Evolutionary conservation across 2,797 vertebrate genomes (phyloP), one percentile per base, ranked within the genome.

Genomic region (Rallus crepitans): DNA sequence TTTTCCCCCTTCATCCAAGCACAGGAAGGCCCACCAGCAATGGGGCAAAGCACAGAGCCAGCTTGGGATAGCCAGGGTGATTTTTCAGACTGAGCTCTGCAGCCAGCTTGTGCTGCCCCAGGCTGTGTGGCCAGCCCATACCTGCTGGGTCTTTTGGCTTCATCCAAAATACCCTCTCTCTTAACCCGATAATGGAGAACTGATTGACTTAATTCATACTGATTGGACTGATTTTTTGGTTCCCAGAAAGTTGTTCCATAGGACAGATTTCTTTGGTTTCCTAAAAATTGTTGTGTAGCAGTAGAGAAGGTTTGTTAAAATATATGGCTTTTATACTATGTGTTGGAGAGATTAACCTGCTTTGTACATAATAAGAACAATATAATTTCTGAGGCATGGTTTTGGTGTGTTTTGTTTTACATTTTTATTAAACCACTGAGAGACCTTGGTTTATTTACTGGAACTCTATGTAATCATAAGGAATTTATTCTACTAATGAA

Each of bases 111-210:
- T 0, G 1, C 33, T 78, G 45, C 18, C 21, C 27, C 40, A 39
- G 24, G 27, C 53, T 35, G 28, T 2, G 0, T 13, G 12, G 25
- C 77, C 25, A 14, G 6, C 55, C 48, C 82, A 19, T 19, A 45
- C 42, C 18, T 2, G 0, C 39, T 21, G 27, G 11, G 3, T 0
- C 1, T 45, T 56, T 57, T 47, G 23, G 12, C 87, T 56, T 14
- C 7, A 14, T 10, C 42, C n/a, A 21, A 31, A 8, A 27, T 31
- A 19, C 56, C 17, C 35, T 78, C 25, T n/a, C 33, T 52, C 25
- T 40, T 0, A 0, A 28, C 8, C n/a, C 13, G 1, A 9, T 11
- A 30, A 15, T 0, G 8, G 69, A 17, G 23, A 81, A 21, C 30
- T 52, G 47, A 39, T 19, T 11, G 63, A 27, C 11, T 63, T 28